Conservation (phyloP, 2,113 vertebrate genomes). For the Todiramphus chloris region DNA sequence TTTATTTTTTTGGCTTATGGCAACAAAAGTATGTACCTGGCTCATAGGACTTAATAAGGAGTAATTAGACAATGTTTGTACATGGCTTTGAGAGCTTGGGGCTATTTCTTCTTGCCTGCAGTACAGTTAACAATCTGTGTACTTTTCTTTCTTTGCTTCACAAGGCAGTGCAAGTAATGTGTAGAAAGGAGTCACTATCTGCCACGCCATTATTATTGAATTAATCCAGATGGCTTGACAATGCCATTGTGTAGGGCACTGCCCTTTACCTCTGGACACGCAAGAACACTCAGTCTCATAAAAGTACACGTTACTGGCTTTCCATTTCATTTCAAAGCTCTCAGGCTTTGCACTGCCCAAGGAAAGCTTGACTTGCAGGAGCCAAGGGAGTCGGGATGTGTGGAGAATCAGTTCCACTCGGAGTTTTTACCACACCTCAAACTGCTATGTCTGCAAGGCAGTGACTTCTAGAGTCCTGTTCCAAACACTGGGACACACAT, state of each 20-base stretch:
- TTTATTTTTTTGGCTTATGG: background rate
- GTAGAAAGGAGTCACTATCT: background rate
- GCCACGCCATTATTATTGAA: background rate
- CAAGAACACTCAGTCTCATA: background rate
- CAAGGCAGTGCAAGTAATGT: background rate
- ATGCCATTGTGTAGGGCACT: background rate
- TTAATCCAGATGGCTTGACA: background rate
- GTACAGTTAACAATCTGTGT: background rate
- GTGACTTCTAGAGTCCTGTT: background rate
- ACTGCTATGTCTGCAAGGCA: background rate
- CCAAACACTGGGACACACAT: fast-evolving
- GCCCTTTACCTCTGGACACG: background rate
- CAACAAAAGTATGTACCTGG: background rate
- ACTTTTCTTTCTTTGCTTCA: background rate
- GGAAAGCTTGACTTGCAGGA: background rate
- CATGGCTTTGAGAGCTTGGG: background rate
- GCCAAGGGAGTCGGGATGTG: fast-evolving
- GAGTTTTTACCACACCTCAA: background rate
- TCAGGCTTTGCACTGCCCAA: background rate
- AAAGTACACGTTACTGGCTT: background rate
- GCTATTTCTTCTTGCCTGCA: background rate
- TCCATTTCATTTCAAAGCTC: background rate
- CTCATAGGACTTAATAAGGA: background rate
- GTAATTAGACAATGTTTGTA: background rate
- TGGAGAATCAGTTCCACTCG: background rate